phyloP scores from a whole-genome alignment of 1,140 invertebrate genomes.

The Nephotettix cincticeps region DNA sequence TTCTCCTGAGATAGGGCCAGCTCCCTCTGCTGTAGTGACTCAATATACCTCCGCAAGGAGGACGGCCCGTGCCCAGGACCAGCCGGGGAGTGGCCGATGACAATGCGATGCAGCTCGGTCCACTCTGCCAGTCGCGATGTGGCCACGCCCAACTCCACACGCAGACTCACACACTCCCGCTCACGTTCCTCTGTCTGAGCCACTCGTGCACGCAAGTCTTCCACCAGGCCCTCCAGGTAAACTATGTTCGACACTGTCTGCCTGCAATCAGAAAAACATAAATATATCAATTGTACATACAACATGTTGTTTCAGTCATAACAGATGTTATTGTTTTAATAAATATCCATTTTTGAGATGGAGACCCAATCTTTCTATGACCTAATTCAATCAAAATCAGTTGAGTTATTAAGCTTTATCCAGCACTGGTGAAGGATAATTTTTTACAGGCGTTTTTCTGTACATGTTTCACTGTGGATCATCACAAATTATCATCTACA shows the following conservation, averaged over 20 bases:
- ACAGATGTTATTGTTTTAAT: no score
- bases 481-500: no score
- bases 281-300: no score
- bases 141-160: conserved; percentile 27
- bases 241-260: conserved; percentile 32
- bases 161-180: conserved; percentile 26
- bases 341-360: no score
- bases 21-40: conserved; percentile 30
- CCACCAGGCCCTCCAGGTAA: conserved; percentile 35
- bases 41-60: conserved; percentile 22
- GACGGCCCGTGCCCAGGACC: neutral
- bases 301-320: no score
- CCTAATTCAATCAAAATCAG: no score
- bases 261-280: conserved; percentile 19
- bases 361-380: no score
- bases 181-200: conserved; percentile 27
- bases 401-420: no score
- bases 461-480: no score
- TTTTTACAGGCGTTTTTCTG: no score
- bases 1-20: conserved; percentile 30
- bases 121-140: conserved; percentile 30
- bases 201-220: conserved; percentile 27
- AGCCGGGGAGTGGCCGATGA: conserved; percentile 9
- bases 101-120: conserved; percentile 25
- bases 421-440: no score